phyloP scores from a whole-genome alignment of 2,113 vertebrate species.

The Engystomops pustulosus region DNA sequence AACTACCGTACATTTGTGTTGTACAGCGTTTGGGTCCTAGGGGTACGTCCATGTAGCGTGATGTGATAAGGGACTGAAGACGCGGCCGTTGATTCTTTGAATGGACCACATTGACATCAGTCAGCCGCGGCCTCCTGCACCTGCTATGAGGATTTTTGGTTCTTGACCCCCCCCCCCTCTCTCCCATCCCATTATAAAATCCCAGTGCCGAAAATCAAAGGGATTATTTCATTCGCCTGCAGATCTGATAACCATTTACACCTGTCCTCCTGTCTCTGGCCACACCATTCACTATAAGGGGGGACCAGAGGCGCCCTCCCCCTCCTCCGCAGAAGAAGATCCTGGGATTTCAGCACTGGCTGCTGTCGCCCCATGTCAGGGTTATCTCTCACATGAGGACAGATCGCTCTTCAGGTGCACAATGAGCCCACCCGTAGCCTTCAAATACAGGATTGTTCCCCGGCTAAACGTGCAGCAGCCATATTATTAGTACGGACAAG shows the following conservation, averaged over 20 bases:
- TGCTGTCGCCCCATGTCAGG: constrained; percentile 3
- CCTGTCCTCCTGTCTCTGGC: constrained; percentile 32
- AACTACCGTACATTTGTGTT: too few relatives aligned
- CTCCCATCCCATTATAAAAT: not conserved
- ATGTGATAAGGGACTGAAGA: too few relatives aligned
- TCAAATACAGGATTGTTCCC: constrained; percentile 32
- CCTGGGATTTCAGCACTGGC: constrained; percentile 46
- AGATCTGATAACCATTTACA: constrained; percentile 53
- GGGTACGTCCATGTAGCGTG: not conserved
- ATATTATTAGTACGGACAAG: not conserved
- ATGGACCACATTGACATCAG: not conserved
- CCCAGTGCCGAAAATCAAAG: constrained; percentile 42
- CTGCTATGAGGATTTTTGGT: not conserved
- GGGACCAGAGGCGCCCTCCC: not conserved
- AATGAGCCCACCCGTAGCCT: constrained; percentile 45
- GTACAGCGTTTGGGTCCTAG: too few relatives aligned
- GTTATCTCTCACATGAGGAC: constrained; percentile 48
- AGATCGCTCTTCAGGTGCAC: constrained; percentile 43
- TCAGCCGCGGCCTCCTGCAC: constrained; percentile 30
- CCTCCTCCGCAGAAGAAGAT: constrained; percentile 30
- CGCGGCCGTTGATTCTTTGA: not conserved
- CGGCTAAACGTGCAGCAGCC: not conserved
- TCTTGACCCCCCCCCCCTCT: too few relatives aligned
- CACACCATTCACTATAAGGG: constrained; percentile 4
- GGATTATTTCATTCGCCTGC: constrained; percentile 37